A percentile compares a stretch with the other conserved stretches of the same genome.
Conservation (phyloP, 2,113 vertebrate genomes). For the Piaya cayana region DNA sequence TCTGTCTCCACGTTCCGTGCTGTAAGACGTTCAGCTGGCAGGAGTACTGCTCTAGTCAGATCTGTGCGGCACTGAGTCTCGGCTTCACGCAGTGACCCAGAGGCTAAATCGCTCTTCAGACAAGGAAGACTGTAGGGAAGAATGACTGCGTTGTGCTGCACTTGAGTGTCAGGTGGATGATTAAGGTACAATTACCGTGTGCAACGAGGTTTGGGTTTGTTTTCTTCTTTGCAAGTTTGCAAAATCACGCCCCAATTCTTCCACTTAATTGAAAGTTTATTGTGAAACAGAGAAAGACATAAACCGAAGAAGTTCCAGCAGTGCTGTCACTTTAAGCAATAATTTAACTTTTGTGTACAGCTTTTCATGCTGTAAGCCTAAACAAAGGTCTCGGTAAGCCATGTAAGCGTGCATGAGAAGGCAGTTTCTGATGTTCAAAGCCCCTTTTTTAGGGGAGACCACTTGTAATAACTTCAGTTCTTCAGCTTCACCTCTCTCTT, state of each 20-base stretch:
- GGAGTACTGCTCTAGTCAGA: neutral
- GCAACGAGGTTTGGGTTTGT: neutral
- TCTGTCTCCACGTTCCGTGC: neutral
- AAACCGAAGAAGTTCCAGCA: neutral
- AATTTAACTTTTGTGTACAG: neutral
- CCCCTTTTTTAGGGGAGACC: neutral
- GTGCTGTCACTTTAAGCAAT: neutral
- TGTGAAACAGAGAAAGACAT: neutral
- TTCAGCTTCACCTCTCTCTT: neutral
- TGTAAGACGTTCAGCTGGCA: neutral
- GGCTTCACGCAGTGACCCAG: neutral
- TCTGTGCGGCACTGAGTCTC: neutral
- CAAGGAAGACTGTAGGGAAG: no score
- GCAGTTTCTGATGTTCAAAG: neutral
- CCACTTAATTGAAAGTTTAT: neutral
- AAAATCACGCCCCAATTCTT: neutral
- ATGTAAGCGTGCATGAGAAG: fast-evolving
- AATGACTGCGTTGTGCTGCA: neutral
- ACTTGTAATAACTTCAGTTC: neutral
- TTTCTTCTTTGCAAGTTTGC: neutral
- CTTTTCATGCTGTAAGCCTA: neutral
- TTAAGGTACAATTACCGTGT: neutral
- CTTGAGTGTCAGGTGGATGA: fast-evolving
- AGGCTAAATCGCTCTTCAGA: neutral
- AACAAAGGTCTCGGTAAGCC: neutral